Conservation (phyloP, 2,797 vertebrate species). For the Onychomys torridus region DNA sequence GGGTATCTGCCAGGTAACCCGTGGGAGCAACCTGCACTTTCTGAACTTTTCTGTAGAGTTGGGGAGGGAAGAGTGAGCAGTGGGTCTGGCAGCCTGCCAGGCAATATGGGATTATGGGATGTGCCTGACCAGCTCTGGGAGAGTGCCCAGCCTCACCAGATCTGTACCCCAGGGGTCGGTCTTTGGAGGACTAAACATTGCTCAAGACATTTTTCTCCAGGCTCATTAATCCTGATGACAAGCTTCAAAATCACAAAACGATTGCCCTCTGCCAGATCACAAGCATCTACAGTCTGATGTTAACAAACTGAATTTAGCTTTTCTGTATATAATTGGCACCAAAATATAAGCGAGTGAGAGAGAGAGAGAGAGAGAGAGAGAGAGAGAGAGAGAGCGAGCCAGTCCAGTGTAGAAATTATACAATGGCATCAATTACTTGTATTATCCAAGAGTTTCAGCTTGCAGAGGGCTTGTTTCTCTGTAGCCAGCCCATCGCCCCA, state of each 20-base stretch:
- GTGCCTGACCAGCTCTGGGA: conserved; percentile 71
- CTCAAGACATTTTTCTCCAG: conserved; percentile 68
- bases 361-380: background rate
- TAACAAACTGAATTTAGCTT: conserved; percentile 71
- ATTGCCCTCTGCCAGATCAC: conserved; percentile 76
- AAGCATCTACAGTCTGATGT: conserved; percentile 80
- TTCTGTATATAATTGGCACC: conserved; percentile 78
- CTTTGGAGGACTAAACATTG: conserved; percentile 56
- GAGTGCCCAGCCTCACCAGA: conserved; percentile 56
- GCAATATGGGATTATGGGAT: conserved; percentile 61
- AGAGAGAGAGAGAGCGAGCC: background rate
- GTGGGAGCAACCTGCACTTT: conserved; percentile 72
- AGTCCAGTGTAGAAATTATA: conserved; percentile 61
- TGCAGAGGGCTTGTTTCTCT: background rate
- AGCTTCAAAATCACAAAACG: conserved; percentile 71
- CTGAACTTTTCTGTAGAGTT: conserved; percentile 59
- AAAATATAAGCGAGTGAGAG: conserved; percentile 58
- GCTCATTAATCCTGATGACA: conserved; percentile 81
- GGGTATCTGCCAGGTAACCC: conserved; percentile 71
- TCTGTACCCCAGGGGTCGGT: conserved; percentile 58
- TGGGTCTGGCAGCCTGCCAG: conserved; percentile 54
- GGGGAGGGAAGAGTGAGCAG: conserved; percentile 10
- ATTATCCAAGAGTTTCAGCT: conserved; percentile 36
- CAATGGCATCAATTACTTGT: conserved; percentile 45
- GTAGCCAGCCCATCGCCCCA: background rate